These are phyloP conservation scores for Dilophus febrilis DNA, from an alignment of 2,888 invertebrate species.

Conservation along the genomic window DNA sequence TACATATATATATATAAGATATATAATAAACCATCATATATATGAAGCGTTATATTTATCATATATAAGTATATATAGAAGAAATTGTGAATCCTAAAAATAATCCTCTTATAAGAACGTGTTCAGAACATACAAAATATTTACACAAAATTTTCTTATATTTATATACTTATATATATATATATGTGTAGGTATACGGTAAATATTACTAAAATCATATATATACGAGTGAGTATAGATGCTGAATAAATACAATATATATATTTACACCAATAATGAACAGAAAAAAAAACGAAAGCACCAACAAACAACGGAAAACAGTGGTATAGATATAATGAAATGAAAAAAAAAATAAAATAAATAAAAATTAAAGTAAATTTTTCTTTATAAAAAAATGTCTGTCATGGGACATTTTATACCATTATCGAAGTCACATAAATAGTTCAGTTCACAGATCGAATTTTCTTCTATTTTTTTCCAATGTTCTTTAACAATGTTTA, in stretches of 20 bases:
- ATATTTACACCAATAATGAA: background rate
- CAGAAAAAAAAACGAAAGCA: background rate
- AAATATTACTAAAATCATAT: no score
- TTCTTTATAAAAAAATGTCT: background rate
- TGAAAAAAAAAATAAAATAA: background rate
- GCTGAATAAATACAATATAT: no score
- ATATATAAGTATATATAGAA: background rate
- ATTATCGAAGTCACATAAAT: conserved; percentile 2
- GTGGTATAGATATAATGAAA: no score
- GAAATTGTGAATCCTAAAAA: conserved; percentile 1
- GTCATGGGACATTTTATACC: conserved; percentile 2
- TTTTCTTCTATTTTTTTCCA: background rate
- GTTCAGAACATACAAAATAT: background rate
- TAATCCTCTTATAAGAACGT: conserved; percentile 2
- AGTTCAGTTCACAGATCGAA: conserved; percentile 1
- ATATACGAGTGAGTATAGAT: background rate
- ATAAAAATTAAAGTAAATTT: background rate
- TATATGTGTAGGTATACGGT: no score
- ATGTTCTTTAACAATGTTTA: no score
- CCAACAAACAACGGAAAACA: background rate
- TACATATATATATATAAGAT: no score
- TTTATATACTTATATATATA: no score
- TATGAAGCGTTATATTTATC: no score
- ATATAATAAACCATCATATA: no score
- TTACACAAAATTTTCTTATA: no score